Percentiles rank a stretch among this genome's conserved stretches.
phyloP scores from a whole-genome alignment of 1,140 invertebrate species.

The Thaumetopoea pityocampa region DNA sequence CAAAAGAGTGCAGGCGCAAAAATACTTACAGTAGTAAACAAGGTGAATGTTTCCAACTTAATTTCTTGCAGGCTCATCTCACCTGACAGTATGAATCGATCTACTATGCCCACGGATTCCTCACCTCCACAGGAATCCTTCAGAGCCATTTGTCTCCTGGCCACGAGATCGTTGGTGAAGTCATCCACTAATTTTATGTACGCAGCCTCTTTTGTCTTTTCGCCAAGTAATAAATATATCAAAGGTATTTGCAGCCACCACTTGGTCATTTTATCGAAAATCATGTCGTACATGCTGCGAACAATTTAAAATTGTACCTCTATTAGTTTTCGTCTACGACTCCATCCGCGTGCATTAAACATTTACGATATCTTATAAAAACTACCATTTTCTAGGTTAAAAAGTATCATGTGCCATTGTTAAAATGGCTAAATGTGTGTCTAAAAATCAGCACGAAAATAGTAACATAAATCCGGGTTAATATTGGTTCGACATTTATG shows the following conservation, averaged over 20 bases:
- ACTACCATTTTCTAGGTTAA: too few relatives aligned
- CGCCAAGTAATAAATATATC: slow-evolving; percentile 34
- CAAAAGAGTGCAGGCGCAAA: neutral
- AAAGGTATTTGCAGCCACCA: slow-evolving; percentile 56
- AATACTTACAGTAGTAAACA: slow-evolving; percentile 54
- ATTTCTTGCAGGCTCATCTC: slow-evolving; percentile 37
- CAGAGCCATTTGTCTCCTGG: slow-evolving; percentile 29
- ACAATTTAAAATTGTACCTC: neutral
- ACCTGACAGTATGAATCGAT: slow-evolving; percentile 37
- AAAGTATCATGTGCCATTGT: too few relatives aligned
- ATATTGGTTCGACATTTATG: too few relatives aligned
- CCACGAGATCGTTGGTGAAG: slow-evolving; percentile 37
- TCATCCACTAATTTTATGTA: slow-evolving; percentile 28
- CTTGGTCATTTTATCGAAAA: slow-evolving; percentile 48
- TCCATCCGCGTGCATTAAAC: too few relatives aligned
- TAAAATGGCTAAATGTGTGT: too few relatives aligned
- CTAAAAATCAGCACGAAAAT: too few relatives aligned
- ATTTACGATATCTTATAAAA: too few relatives aligned
- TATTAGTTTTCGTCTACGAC: too few relatives aligned
- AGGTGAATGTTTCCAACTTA: slow-evolving; percentile 37
- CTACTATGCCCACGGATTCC: slow-evolving; percentile 36
- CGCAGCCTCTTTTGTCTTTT: slow-evolving; percentile 21
- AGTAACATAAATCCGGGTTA: too few relatives aligned
- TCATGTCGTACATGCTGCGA: slow-evolving; percentile 43
- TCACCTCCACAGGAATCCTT: slow-evolving; percentile 9